Conservation (phyloP, 2,888 invertebrate genomes). For the Phragmatobia fuliginosa region DNA sequence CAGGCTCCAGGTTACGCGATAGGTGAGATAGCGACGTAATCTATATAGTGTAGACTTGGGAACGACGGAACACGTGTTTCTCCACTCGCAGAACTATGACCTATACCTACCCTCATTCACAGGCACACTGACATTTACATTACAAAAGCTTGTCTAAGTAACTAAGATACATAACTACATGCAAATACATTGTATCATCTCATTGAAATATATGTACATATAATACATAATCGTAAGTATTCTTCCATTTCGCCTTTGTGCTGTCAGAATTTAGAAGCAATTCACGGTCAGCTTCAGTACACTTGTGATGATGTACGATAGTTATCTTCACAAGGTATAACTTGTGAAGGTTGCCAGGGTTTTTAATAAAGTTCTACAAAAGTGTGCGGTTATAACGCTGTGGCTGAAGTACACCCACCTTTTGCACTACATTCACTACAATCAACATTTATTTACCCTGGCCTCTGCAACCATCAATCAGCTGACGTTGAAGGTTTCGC, state of each 20-base stretch:
- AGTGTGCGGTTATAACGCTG: neutral
- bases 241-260: neutral
- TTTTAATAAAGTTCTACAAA: neutral
- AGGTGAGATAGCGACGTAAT: neutral
- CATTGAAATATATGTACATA: neutral
- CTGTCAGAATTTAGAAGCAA: neutral
- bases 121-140: conserved; percentile 9
- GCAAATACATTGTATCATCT: neutral
- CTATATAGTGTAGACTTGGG: neutral
- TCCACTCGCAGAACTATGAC: neutral
- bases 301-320: too few species aligned
- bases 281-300: neutral
- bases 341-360: neutral
- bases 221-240: neutral
- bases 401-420: neutral
- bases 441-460: neutral
- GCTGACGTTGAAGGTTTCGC: neutral
- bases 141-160: conserved; percentile 1
- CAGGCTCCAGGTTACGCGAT: neutral
- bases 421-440: neutral
- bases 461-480: neutral
- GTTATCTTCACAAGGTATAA: too few species aligned
- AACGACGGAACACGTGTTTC: neutral
- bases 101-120: neutral
- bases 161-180: neutral